These are phyloP conservation scores for Laothoe populi DNA, from an alignment of 2,888 invertebrate species.

Conservation along the genomic window DNA sequence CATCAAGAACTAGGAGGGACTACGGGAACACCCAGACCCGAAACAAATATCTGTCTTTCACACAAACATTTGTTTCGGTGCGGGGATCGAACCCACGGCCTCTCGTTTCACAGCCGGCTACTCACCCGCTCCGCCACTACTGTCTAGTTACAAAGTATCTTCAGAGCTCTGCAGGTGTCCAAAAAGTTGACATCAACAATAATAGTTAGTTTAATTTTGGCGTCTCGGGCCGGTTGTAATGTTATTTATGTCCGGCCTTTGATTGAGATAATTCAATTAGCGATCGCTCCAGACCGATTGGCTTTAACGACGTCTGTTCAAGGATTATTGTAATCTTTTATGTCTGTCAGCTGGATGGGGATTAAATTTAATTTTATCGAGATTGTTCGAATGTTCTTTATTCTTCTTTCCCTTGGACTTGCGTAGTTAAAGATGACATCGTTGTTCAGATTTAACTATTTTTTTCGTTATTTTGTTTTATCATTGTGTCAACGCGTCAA, in stretches of 20 bases:
- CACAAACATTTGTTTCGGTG: too few relatives aligned
- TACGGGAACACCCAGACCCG: too few relatives aligned
- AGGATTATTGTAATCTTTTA: conserved; percentile 20
- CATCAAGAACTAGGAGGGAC: too few relatives aligned
- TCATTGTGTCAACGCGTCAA: neutral
- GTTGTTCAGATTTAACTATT: too few relatives aligned
- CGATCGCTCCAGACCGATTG: neutral
- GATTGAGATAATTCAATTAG: conserved; percentile 19
- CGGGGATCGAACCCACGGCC: too few relatives aligned
- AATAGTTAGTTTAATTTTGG: neutral
- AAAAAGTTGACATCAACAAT: too few relatives aligned
- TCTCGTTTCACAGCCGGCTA: too few relatives aligned
- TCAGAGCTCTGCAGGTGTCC: too few relatives aligned
- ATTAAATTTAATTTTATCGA: neutral
- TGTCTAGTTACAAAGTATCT: too few relatives aligned
- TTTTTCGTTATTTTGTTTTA: neutral
- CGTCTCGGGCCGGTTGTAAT: conserved; percentile 6
- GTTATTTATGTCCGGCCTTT: conserved; percentile 6
- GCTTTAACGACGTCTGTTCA: neutral
- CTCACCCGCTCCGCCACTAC: too few relatives aligned
- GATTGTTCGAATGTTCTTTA: neutral
- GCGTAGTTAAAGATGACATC: neutral
- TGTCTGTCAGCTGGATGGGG: neutral
- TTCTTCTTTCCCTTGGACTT: neutral
- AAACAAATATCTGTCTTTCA: too few relatives aligned